Evolutionary conservation across 2,888 invertebrate species (phyloP).

Genomic region (Drosophila affinis): DNA sequence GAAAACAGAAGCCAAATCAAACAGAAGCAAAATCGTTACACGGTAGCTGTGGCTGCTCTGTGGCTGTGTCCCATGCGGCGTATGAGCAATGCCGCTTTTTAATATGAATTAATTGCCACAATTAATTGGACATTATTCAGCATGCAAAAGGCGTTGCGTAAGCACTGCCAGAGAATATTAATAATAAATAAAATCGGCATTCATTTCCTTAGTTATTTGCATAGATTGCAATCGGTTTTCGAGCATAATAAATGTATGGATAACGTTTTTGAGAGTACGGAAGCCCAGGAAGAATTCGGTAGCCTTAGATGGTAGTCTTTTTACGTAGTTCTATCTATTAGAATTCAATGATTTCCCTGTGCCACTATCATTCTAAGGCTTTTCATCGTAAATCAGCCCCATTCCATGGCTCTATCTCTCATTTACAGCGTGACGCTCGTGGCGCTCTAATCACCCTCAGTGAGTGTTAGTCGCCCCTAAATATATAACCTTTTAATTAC

Average conservation of each 20-base stretch:
- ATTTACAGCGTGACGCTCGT: slow-evolving; percentile 48
- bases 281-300: too few relatives aligned
- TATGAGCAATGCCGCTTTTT: slow-evolving; percentile 40
- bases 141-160: slow-evolving; percentile 24
- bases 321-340: too few relatives aligned
- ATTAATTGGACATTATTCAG: slow-evolving; percentile 36
- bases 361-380: slow-evolving; percentile 4
- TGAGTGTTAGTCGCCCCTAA: slow-evolving; percentile 9
- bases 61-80: slow-evolving; percentile 39
- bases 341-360: too few relatives aligned
- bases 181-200: neutral
- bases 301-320: neutral
- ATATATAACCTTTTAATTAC: slow-evolving; percentile 13
- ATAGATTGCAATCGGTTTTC: neutral
- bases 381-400: slow-evolving; percentile 45
- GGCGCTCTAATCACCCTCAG: slow-evolving; percentile 57
- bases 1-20: slow-evolving; percentile 18
- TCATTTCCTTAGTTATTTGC: neutral
- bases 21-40: slow-evolving; percentile 27
- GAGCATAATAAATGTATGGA: neutral
- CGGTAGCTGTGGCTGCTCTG: slow-evolving; percentile 4
- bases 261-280: neutral
- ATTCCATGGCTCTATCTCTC: slow-evolving; percentile 16
- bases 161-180: neutral
- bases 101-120: slow-evolving; percentile 46